Base-by-base conservation (phyloP, 1,140 invertebrate genomes). In the Hormaphis cornu region DNA sequence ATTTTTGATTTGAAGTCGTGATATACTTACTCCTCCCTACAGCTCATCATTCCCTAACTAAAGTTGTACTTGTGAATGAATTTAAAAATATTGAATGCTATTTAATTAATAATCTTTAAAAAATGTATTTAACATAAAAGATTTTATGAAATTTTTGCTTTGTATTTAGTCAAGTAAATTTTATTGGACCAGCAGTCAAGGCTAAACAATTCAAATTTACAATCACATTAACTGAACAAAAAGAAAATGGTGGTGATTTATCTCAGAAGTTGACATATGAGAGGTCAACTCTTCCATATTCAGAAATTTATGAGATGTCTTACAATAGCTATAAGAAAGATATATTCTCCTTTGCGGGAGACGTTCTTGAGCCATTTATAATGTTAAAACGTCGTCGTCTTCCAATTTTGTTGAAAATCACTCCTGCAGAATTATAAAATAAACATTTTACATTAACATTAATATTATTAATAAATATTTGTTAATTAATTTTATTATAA, bases 211-310 rank as follows among this genome's bases (percentile, higher is more conserved):
- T 50, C 18, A 70, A 58, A 33, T 70, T 50, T 50, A 30, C 33
- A 10, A 20, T 70, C 7, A 8, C 16, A 1, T 35, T 70, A 24
- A 40, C 24, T 2, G 40, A 37, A 9, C 18, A 26, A 35, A 50
- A 42, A 40, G 30, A 8, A 42, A 61, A 48, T 20, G 9, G 1
- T 2, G 16, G 1, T 35, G 28, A 35, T 24, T 4, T 28, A n/a
- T 14, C 35, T 16, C 69, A 59, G 44, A 70, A 70, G 14, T 50
- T 70, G 37, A 40, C 20, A 18, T 70, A 70, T n/a, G 56, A 56
- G 14, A 59, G 69, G 2, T 33, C 28, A 26, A 61, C 56, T n/a
- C 42, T 59, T 28, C 30, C 69, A 8, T 70, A 61, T 33, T 46
- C 54, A 24, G 56, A 61, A 37, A 61, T 35, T 8, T 14, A 54